These are phyloP conservation scores for Grammomys dolichurus DNA, from an alignment of 2,113 vertebrate species.

Conservation along the genomic window DNA sequence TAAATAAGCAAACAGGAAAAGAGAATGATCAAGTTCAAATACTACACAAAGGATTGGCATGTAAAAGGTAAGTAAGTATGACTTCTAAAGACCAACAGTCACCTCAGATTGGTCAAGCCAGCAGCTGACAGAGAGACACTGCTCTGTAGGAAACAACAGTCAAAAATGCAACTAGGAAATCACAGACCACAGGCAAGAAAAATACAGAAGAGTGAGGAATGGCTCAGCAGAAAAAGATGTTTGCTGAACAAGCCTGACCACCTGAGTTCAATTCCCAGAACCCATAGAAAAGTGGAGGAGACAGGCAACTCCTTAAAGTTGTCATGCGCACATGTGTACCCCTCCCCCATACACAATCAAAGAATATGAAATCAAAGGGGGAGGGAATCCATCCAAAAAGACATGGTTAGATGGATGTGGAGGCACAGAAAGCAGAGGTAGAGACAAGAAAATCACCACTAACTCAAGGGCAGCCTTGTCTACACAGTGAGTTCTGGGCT, in stretches of 20 bases:
- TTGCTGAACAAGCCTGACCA: too few species aligned
- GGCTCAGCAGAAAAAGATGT: neutral
- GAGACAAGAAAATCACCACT: neutral
- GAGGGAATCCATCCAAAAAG: neutral
- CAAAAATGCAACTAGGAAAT: neutral
- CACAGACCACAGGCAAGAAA: neutral
- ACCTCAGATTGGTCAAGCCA: neutral
- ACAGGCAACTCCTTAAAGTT: neutral
- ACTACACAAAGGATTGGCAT: neutral
- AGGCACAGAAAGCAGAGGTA: neutral
- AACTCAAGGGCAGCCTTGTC: neutral
- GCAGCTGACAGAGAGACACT: neutral
- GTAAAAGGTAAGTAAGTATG: conserved; percentile 1
- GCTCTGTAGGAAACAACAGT: conserved; percentile 18
- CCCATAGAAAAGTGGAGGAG: neutral
- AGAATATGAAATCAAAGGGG: neutral
- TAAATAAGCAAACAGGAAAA: neutral
- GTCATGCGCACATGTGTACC: neutral
- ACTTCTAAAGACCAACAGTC: neutral
- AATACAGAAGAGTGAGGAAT: neutral
- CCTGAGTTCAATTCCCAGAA: neutral
- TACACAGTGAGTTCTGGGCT: neutral
- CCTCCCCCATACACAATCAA: neutral
- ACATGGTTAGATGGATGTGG: neutral
- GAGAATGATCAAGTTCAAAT: neutral